phyloP scores from a whole-genome alignment of 1,140 invertebrate species.

The Globodera ellingtonae region DNA sequence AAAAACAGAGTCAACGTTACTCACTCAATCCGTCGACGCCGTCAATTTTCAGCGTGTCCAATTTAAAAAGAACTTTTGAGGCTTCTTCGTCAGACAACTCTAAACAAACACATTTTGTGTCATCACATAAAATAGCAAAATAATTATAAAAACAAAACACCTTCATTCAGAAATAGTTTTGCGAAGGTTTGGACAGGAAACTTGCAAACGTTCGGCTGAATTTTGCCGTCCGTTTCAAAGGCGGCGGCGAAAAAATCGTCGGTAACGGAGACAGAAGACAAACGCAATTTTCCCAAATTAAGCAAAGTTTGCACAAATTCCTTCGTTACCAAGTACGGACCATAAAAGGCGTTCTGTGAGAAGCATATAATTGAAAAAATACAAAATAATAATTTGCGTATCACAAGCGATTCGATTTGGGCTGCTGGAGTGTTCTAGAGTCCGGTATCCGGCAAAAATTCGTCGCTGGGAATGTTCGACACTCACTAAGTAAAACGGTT shows the following conservation, averaged over 20 bases:
- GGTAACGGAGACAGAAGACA: background rate
- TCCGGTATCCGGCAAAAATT: too few relatives aligned
- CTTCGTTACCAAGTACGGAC: background rate
- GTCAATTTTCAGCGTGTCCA: background rate
- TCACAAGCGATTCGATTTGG: too few relatives aligned
- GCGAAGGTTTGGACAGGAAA: background rate
- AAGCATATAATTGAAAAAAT: too few relatives aligned
- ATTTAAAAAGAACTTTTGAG: background rate
- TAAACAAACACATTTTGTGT: background rate
- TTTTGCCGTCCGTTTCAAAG: too few relatives aligned
- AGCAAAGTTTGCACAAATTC: background rate
- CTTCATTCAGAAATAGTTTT: background rate
- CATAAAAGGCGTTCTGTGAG: background rate
- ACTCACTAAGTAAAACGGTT: too few relatives aligned
- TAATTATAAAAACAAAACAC: background rate
- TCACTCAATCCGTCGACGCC: background rate
- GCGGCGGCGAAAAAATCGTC: background rate
- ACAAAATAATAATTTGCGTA: too few relatives aligned
- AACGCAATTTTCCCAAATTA: background rate
- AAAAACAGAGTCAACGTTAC: background rate
- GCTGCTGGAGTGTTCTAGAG: too few relatives aligned
- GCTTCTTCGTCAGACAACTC: background rate
- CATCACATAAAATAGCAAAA: background rate
- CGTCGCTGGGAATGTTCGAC: too few relatives aligned
- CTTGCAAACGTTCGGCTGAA: background rate